Evolutionary conservation across 2,113 vertebrate genomes (phyloP), one percentile per base, ranked within the genome.

Genomic region (Apaloderma vittatum): DNA sequence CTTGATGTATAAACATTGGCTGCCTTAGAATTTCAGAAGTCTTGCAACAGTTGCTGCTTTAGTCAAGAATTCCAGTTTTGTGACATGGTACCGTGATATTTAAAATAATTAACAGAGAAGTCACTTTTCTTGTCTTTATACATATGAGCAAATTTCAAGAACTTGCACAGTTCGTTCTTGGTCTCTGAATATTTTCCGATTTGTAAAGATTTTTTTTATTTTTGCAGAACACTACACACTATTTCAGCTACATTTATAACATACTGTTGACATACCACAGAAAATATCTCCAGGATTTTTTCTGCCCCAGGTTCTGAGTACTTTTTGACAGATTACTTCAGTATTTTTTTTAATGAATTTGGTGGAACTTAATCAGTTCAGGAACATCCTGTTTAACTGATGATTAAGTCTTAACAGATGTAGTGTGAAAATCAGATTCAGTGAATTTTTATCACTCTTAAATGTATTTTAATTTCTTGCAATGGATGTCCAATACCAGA

Each of bases 1-100:
- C 66, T 93, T 95, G 83, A 95, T 95, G 77, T 79, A 95, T 97
- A 95, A 97, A 97, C 94, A 90, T 88, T 1, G 5, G 20, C 91
- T 91, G 79, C 89, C 74, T 87, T 89, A 89, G 58, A 90, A 87
- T 93, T 95, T 96, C 77, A 93, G 66, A 76, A 93, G 49, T 65
- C 90, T 91, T 90, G 59, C 80, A 86, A 81, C 62, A 82, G 57
- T 87, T 94, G 94, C 88, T 88, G 57, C 86, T 85, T 87, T 76
- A 90, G 88, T 94, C 54, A 76, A 94, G 49, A 76, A 76, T 87
- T 94, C 70, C 73, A 85, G 17, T 85, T 97, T 89, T 92, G 73
- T 89, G 86, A 75, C 49, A 82, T 73, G 52, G 80, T 85, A 65
- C 68, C 2, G 0, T 85, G 73, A 62, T 91, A 85, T 57, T 95